Evolutionary conservation across 2,113 vertebrate species (phyloP), one percentile per base, ranked within the genome.

Genomic region (Choloepus hoffmanni): DNA sequence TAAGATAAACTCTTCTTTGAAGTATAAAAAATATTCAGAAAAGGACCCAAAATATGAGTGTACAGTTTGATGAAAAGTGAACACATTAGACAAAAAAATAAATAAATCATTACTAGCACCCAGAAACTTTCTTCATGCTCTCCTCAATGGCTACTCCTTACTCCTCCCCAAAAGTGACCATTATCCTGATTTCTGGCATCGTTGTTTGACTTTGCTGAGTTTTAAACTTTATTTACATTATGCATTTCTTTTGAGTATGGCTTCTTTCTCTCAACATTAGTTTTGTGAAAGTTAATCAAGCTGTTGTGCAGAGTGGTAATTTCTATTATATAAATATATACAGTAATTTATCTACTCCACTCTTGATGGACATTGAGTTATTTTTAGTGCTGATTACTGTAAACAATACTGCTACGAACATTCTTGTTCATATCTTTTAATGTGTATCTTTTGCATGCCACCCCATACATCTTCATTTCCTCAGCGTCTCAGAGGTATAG

Each of bases 311-410:
- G 36, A 53, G 28, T 10, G 3, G 67, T 67, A 72, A 14, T 84
- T 95, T 95, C 48, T 93, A 6, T 68, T 70, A 43, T 33, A 48
- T 81, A 93, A 74, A n/a, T 43, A 72, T 73, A 70, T 73, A 70
- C 33, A 15, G 36, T 40, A 83, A 60, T 77, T 87, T 70, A 65
- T 67, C 36, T 87, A 8, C 82, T 91, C 30, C 90, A 68, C 18
- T 58, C 14, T n/a, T 95, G 40, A 87, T 77, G 19, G 16, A n/a
- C 73, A 83, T 1, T 58, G 33, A 90, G 19, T 70, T 89, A 0
- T 40, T 92, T 90, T 96, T 65, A 72, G 33, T 68, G 94, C 94
- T 40, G 62, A 74, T 93, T 87, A n/a, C 91, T 96, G 18, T 5
- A 90, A 58, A 55, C 14, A 87, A 67, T 82, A 21, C 60, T 89